A percentile compares a stretch with the other conserved stretches of the same genome.
These are phyloP conservation scores for Beris morrisii DNA, from an alignment of 2,888 invertebrate genomes.

Conservation along the genomic window DNA sequence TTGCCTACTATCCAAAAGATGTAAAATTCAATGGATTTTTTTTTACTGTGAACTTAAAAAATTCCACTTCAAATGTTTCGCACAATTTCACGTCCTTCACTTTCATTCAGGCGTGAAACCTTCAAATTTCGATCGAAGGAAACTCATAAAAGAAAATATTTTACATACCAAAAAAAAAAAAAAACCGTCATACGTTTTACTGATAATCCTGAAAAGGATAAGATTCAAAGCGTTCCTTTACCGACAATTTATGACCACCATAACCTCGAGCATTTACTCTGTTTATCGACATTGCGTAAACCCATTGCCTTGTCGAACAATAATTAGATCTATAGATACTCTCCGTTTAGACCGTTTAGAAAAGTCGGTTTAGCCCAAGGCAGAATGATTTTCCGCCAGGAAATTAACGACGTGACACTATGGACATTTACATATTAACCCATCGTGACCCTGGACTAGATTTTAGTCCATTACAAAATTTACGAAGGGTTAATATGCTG, in stretches of 20 bases:
- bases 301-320: neutral
- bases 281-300: slow-evolving; percentile 27
- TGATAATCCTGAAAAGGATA: neutral
- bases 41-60: too few relatives aligned
- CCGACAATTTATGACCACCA: neutral
- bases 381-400: neutral
- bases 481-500: slow-evolving; percentile 14
- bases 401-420: neutral
- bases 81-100: too few relatives aligned
- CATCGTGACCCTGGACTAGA: slow-evolving; percentile 17
- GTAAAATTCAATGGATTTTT: too few relatives aligned
- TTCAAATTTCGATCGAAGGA: too few relatives aligned
- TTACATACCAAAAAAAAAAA: neutral
- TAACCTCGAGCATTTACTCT: slow-evolving; percentile 17
- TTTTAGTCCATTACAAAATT: slow-evolving; percentile 6
- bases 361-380: neutral
- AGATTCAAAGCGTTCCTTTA: neutral
- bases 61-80: too few relatives aligned
- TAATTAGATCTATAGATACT: neutral
- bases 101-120: too few relatives aligned
- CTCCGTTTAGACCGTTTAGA: neutral
- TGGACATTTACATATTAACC: neutral
- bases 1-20: too few relatives aligned
- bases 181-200: neutral
- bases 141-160: too few relatives aligned